Evolutionary conservation across 1,140 invertebrate genomes (phyloP), one percentile per base, ranked within the genome.

Genomic region (Camponotus pennsylvanicus): DNA sequence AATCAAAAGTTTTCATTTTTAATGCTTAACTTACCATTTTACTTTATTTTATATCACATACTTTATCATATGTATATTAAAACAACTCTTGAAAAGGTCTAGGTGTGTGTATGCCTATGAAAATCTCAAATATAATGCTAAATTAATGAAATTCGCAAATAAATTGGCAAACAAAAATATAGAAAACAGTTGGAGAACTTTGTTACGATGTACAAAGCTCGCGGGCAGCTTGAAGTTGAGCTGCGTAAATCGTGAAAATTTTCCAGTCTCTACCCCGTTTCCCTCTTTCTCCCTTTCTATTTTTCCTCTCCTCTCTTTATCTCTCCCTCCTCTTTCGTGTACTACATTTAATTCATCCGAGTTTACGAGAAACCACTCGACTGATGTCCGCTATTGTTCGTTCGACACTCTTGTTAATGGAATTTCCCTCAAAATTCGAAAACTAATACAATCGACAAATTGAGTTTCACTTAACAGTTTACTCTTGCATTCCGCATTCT

Each of bases 391-490:
- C 8, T 59, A 76, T 75, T 79, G 82, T 79, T 83, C 69, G 70
- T 61, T 73, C 73, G 27, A 61, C 79, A 61, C 52, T 64, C n/a
- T 76, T 86, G 86, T 89, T 92, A 92, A 92, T 92, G 86, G 86
- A 86, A 80, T 92, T 92, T 73, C 91, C 78, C 84, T 91, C 77
- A 92, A 90, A 90, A 91, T 92, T 73, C 77, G 71, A 37, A 86
- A 89, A 90, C 87, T 91, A 92, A 91, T 88, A 92, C 88, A 87
- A 91, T 92, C 61, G 49, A 55, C 86, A 52, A 85, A 69, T 66
- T 88, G 34, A 13, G 27, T n/a, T 42, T 32, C 6, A 63, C 49
- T 71, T 45, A 42, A 73, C 70, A 57, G 67, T 63, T 42, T 63
- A 15, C 27, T 79, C 18, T 57, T 61, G 42, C 69, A 34, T 40